Base-by-base conservation (phyloP, 1,140 invertebrate genomes). In the Micrasema longulum region DNA sequence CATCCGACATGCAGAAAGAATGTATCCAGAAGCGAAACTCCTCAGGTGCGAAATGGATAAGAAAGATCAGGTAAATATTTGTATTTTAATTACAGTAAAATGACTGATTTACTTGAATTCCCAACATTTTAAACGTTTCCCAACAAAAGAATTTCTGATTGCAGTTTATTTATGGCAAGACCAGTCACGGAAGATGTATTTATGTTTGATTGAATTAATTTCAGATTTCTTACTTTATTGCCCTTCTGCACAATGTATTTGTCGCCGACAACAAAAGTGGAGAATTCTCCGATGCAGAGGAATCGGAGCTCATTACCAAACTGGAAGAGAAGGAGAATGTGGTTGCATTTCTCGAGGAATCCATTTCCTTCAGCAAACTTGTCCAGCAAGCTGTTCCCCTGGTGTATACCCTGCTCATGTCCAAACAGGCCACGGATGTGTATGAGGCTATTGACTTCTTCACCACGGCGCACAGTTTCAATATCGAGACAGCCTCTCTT, bases 401-500 rank as follows among this genome's bases (percentile, higher is more conserved):
- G 5, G 87, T 93, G 11, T 89, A 91, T 76, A 85, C 90, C 11
- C 81, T 95, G 74, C 82, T 96, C 1, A 89, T 90, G 75, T 95
- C 94, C 0, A 89, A 91, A 76, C 90, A 89, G 69, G 85, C 88
- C 0, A 87, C 91, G 0, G 95, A 96, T 80, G 91, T 95, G 0
- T 86, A 91, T 38, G 95, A 96, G 83, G 91, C 95, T 0, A 91
- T 96, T 45, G 89, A 93, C 55, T 93, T 97, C 78, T 93, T 97
- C 73, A 93, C 92, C 0, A 89, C 89, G 0, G 92, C 92, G 2
- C 92, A 90, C 78, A 89, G 93, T 77, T 95, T 95, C 79, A 89
- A 91, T 53, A 86, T 96, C 12, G 85, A 88, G 41, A 89, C 91
- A 6, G 90, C 92, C 10, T 87, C 91, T 76, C 75, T 82, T 22